Evolutionary conservation across 2,797 vertebrate genomes (phyloP).

Genomic region (Chromis chromis): DNA sequence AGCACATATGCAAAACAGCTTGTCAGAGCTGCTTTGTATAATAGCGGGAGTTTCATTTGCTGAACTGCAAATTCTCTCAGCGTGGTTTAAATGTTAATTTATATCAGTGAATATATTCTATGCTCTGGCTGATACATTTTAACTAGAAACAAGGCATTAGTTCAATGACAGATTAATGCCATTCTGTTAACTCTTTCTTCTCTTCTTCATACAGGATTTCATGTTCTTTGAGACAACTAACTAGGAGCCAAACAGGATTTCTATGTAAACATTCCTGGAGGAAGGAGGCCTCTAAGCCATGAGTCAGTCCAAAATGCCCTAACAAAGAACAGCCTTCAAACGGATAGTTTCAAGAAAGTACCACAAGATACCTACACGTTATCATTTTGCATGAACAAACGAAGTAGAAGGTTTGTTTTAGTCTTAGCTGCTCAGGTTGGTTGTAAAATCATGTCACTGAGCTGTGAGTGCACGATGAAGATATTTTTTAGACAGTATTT

Average conservation of each 20-base stretch:
- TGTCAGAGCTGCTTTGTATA: conserved; percentile 13
- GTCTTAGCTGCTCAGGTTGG: conserved; percentile 62
- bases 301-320: conserved; percentile 53
- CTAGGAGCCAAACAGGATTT: conserved; percentile 61
- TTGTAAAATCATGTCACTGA: conserved; percentile 25
- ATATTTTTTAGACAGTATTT: conserved; percentile 29
- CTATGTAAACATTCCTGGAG: conserved; percentile 51
- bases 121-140: conserved; percentile 10
- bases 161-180: not conserved
- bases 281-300: conserved; percentile 64
- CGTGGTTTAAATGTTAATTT: conserved; percentile 9
- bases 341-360: conserved; percentile 34
- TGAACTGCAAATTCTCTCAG: conserved; percentile 11
- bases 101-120: not conserved
- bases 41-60: not conserved
- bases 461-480: conserved; percentile 31
- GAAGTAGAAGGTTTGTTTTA: conserved; percentile 55
- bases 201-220: conserved; percentile 81
- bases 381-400: conserved; percentile 57
- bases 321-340: conserved; percentile 54
- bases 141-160: not conserved
- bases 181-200: not conserved
- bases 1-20: conserved; percentile 46
- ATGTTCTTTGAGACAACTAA: conserved; percentile 86
- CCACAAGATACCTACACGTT: conserved; percentile 32